Conservation (phyloP, 2,113 vertebrate species). For the Apus apus region DNA sequence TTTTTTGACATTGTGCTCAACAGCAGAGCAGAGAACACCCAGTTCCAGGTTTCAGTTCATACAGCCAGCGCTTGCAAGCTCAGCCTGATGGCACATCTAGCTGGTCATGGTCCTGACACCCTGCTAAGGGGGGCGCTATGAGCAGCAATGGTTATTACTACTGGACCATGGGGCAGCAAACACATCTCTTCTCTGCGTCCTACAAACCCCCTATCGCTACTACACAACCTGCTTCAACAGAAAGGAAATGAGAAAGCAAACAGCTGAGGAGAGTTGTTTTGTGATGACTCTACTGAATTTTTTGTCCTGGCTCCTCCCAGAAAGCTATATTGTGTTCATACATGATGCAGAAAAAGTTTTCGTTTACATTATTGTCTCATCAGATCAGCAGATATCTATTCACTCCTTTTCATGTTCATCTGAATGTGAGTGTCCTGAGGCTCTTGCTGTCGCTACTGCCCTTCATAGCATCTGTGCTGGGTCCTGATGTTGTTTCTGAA, state of each 20-base stretch:
- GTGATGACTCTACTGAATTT: background rate
- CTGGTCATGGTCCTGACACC: accelerated
- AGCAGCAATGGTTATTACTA: background rate
- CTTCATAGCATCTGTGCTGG: background rate
- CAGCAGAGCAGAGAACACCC: background rate
- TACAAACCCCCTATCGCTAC: background rate
- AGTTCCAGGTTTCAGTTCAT: background rate
- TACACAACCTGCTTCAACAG: background rate
- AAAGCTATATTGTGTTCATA: background rate
- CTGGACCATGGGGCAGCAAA: background rate
- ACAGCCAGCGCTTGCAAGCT: background rate
- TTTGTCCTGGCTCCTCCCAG: background rate
- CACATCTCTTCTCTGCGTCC: background rate
- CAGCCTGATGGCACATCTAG: background rate
- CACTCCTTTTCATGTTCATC: background rate
- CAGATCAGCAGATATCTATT: background rate
- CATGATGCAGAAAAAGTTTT: background rate
- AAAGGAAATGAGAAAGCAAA: background rate
- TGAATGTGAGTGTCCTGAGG: accelerated
- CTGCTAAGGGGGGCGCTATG: background rate
- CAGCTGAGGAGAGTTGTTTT: background rate
- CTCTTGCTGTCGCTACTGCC: background rate
- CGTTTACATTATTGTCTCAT: background rate
- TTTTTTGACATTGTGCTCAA: background rate
- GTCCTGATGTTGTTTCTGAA: background rate